Conservation (phyloP, 1,140 invertebrate species). For the Drosophila ohnishii region DNA sequence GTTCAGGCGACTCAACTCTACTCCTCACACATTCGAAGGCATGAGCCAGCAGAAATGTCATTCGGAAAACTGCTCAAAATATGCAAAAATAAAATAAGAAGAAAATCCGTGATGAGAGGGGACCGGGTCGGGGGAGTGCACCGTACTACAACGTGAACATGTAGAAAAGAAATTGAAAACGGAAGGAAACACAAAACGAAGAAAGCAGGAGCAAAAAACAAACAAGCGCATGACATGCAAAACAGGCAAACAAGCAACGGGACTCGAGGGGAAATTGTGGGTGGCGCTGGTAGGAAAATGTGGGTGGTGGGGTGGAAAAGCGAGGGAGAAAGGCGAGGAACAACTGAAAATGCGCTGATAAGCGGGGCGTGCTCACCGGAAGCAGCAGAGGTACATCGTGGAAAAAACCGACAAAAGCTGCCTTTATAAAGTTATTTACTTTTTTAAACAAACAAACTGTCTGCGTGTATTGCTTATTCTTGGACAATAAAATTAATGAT, state of each 20-base stretch:
- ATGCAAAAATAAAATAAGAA: conserved; percentile 56
- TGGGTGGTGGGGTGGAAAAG: background rate
- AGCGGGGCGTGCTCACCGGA: conserved; percentile 73
- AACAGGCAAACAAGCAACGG: conserved; percentile 60
- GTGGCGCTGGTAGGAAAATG: conserved; percentile 8
- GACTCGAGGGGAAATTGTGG: conserved; percentile 12
- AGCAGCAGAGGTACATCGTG: conserved; percentile 20
- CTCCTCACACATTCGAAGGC: conserved; percentile 20
- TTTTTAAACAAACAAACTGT: too few relatives aligned
- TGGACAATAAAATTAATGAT: background rate
- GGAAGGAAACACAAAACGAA: conserved; percentile 69
- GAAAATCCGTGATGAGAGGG: conserved; percentile 15
- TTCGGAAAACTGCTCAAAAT: conserved; percentile 54
- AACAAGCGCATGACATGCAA: conserved; percentile 80
- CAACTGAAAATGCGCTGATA: conserved; percentile 75
- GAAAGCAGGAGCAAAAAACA: conserved; percentile 62
- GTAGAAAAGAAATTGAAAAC: conserved; percentile 73
- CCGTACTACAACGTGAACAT: conserved; percentile 37
- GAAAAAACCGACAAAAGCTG: conserved; percentile 4
- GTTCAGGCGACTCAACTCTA: conserved; percentile 14
- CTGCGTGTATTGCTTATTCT: background rate
- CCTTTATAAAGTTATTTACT: background rate
- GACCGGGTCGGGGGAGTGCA: background rate
- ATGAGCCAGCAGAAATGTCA: conserved; percentile 63
- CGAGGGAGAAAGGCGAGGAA: conserved; percentile 19